These are phyloP conservation scores for Apaloderma vittatum DNA, from an alignment of 2,113 vertebrate species.

Conservation along the genomic window DNA sequence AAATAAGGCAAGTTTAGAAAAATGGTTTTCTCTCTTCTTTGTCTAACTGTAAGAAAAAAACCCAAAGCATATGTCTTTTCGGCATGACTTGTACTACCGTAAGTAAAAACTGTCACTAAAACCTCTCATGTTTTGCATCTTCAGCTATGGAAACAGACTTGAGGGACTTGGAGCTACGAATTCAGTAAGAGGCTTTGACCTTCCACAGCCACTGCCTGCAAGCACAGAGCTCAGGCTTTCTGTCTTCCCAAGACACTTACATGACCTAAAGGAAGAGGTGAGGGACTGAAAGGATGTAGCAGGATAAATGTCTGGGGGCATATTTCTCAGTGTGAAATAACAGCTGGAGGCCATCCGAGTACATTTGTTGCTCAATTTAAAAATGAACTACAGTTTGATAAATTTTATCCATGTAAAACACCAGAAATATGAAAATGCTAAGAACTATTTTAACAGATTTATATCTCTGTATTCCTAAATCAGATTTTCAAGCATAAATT, in stretches of 20 bases:
- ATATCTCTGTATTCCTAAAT: not conserved
- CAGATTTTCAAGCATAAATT: not conserved
- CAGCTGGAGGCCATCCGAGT: not conserved
- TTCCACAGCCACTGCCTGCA: not conserved
- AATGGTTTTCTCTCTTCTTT: not conserved
- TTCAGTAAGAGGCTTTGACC: not conserved
- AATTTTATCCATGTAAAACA: not conserved
- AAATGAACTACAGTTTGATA: not conserved
- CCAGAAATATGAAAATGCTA: not conserved
- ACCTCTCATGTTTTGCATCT: not conserved
- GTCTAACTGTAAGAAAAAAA: not conserved
- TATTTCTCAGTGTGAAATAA: not conserved
- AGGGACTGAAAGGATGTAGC: not conserved
- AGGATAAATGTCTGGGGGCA: not conserved
- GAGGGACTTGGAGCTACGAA: not conserved
- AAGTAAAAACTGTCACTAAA: constrained; percentile 6
- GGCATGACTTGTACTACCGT: not conserved
- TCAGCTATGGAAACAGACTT: not conserved
- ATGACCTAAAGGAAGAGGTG: not conserved
- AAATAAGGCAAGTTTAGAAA: not conserved
- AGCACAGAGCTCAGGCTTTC: not conserved
- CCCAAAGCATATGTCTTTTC: not conserved
- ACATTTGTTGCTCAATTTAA: not conserved
- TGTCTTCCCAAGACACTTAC: not conserved
- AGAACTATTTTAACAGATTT: not conserved